These are phyloP conservation scores for Symphodus melops DNA, from an alignment of 2,113 vertebrate species.

Conservation along the genomic window DNA sequence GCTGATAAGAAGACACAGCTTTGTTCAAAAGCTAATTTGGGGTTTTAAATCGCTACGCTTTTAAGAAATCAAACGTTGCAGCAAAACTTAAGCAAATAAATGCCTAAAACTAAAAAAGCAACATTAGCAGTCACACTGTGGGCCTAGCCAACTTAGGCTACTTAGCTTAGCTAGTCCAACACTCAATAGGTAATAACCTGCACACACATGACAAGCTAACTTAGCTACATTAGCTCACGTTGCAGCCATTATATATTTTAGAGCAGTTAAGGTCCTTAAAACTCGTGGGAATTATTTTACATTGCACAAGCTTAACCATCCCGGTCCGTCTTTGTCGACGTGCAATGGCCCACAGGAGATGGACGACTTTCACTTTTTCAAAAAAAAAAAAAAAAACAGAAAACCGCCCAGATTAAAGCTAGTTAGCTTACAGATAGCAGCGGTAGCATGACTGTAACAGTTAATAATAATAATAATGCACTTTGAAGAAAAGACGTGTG, in stretches of 20 bases:
- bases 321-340: background rate
- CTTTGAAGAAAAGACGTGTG: constrained; percentile 11
- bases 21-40: background rate
- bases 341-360: constrained; percentile 16
- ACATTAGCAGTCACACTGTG: constrained; percentile 58
- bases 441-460: constrained; percentile 45
- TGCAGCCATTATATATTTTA: constrained; percentile 39
- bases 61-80: background rate
- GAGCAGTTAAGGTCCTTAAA: constrained; percentile 5
- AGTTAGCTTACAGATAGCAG: constrained; percentile 73
- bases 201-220: constrained; percentile 75
- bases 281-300: background rate
- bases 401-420: constrained; percentile 74
- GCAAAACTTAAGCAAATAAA: constrained; percentile 49
- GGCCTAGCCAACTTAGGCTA: constrained; percentile 79
- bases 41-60: background rate
- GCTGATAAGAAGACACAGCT: too few species aligned
- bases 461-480: constrained; percentile 24
- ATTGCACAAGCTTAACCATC: background rate
- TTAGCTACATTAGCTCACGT: constrained; percentile 71
- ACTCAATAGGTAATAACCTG: constrained; percentile 62
- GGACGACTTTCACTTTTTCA: constrained; percentile 71
- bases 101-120: constrained; percentile 76
- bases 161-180: constrained; percentile 68
- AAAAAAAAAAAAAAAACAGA: constrained; percentile 23